Evolutionary conservation across 2,113 vertebrate species (phyloP), one percentile per base, ranked within the genome.

Genomic region (Genyomyrus donnyi): DNA sequence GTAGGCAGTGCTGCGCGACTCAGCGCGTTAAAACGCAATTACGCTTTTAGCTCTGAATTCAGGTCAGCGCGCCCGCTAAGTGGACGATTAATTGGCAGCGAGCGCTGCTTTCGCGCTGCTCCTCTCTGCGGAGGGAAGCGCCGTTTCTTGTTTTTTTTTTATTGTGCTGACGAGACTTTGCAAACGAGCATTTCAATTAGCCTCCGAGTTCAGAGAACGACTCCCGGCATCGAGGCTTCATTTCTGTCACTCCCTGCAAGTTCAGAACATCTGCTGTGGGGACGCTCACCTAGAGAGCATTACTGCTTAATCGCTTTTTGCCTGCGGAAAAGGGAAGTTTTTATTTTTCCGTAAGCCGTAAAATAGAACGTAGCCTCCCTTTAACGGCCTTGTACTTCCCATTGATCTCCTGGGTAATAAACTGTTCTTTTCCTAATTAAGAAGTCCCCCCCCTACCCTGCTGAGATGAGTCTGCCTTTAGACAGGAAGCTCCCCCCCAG

Each of bases 401-500:
- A 95, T 95, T 93, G 93, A 95, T 95, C 94, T 93, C 92, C n/a
- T 5, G 92, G 87, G 93, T 94, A 94, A 94, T 94, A 93, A 94
- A 95, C 89, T 86, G 91, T 93, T 93, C 90, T 92, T 94, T 56
- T 94, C 94, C 93, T 95, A 94, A 95, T 95, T 94, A 95, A 94
- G 93, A 93, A 92, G 90, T 89, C 91, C 35, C 89, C 49, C 35
- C 89, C 91, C 70, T 24, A 31, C 27, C 27, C 70, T 66, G 89
- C 91, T 21, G 89, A 91, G 91, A 91, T 90, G 89, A 80, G 90
- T 91, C 91, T 42, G 21, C 93, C 90, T 93, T 91, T 91, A 92
- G 92, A 90, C 91, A 42, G 89, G 87, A 58, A 2, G 62, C 56
- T 56, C 53, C 90, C 91, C 86, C 90, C 13, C 24, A 89, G 87